Evolutionary conservation across 2,888 invertebrate genomes (phyloP), one percentile per base, ranked within the genome.

Genomic region (Orthosia incerta): DNA sequence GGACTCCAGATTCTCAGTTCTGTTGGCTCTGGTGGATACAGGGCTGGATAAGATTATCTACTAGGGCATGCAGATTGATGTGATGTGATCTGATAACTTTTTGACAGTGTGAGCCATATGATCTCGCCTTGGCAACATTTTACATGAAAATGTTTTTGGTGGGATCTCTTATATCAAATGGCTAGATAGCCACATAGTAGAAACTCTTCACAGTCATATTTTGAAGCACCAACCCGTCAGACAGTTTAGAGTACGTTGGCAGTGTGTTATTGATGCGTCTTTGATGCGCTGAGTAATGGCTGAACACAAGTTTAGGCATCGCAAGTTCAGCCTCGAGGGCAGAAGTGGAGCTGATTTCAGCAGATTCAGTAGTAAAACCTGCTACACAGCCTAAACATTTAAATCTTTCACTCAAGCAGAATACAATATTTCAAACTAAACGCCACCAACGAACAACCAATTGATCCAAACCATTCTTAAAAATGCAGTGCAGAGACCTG

Each of bases 301-400:
- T 56, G 51, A 87, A 88, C 82, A 26, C 4, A 4, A 26, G 4
- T 26, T 26, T 4, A 26, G 26, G 26, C 0, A 26, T 26, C 26
- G 26, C 26, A 26, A 26, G 4, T 87, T 89, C 71, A 76, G 80
- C 61, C 71, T 26, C 26, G 26, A 26, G 26, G 76, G 80, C 76
- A 82, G 76, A 74, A 64, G 76, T 78, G 84, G 65, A 68, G 65
- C 82, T 91, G 92, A 92, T 92, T 91, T 91, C 26, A 26, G 26
- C 26, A 20, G 15, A 64, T 53, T 20, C 4, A 51, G 20, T 15
- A 48, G 46, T 26, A 26, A 16, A n/a, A 45, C 16, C 23, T 48
- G 2, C 3, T 26, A 50, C 16, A 63, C 18, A 63, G n/a, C 20
- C n/a, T 18, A 20, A 53, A 39, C n/a, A 20, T 20, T 7, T 4